phyloP scores from a whole-genome alignment of 2,113 vertebrate genomes.

The Toxotes chatareus region DNA sequence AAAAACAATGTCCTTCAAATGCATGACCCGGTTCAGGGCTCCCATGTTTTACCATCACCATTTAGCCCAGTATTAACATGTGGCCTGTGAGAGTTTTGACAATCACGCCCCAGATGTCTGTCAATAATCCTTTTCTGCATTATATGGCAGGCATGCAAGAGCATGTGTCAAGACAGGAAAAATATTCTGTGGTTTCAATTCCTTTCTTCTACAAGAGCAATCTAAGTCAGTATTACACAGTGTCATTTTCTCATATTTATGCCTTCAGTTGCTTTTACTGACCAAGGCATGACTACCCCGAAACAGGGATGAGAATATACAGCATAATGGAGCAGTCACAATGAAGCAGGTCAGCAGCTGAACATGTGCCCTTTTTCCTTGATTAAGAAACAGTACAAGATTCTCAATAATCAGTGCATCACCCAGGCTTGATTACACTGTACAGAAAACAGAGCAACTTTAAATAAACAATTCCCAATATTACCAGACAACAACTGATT shows the following conservation, averaged over 20 bases:
- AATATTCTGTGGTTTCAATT: constrained; percentile 55
- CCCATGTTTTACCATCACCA: neutral
- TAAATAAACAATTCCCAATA: neutral
- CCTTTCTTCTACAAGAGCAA: constrained; percentile 28
- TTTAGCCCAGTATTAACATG: neutral
- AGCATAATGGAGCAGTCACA: neutral
- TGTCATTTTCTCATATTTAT: neutral
- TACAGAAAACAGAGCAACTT: neutral
- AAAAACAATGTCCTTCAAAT: constrained; percentile 37
- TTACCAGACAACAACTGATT: neutral
- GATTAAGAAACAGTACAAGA: neutral
- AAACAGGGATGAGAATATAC: neutral
- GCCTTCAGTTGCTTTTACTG: constrained; percentile 11
- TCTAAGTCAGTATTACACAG: neutral
- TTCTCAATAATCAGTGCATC: neutral
- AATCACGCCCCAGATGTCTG: neutral
- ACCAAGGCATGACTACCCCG: neutral
- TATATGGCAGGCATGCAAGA: constrained; percentile 15
- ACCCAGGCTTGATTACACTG: neutral
- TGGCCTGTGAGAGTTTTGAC: neutral
- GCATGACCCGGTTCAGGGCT: neutral
- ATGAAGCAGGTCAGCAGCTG: neutral
- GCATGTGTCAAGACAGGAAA: constrained; percentile 44
- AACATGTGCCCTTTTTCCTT: neutral
- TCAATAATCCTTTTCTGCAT: constrained; percentile 4